Conservation (phyloP, 1,140 invertebrate species). For the Bombus soroeensis region DNA sequence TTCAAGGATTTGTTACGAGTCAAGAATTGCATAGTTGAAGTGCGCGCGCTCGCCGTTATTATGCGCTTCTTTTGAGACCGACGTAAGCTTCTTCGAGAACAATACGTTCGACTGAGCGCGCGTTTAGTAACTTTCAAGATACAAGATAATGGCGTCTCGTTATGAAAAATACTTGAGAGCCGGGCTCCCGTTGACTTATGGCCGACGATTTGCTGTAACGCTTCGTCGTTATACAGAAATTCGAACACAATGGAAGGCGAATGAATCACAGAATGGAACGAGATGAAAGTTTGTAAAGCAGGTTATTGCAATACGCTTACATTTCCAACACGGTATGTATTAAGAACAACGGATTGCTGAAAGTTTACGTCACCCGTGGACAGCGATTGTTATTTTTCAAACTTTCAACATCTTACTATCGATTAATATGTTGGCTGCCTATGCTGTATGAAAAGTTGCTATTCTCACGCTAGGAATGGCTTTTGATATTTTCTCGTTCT, state of each 20-base stretch:
- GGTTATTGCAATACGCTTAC: not conserved
- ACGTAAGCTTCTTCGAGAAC: constrained; percentile 11
- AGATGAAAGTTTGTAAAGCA: constrained; percentile 13
- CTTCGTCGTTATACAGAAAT: not conserved
- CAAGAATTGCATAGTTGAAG: not conserved
- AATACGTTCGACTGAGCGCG: not conserved
- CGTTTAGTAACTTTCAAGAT: constrained; percentile 6
- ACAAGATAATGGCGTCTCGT: constrained; percentile 8
- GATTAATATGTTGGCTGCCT: not conserved
- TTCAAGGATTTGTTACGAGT: not conserved
- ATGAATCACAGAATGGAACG: not conserved
- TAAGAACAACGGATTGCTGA: not conserved
- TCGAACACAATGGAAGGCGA: not conserved
- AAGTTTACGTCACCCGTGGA: not conserved
- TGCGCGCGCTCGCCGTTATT: not conserved
- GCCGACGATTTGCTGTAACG: constrained; percentile 20
- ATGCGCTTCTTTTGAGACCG: not conserved
- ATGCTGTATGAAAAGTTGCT: too few relatives aligned
- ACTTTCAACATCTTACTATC: not conserved
- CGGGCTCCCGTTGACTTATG: not conserved
- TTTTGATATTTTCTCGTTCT: too few relatives aligned
- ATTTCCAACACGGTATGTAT: not conserved
- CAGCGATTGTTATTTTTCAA: not conserved
- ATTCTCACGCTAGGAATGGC: too few relatives aligned
- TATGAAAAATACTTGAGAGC: constrained; percentile 5